A percentile compares a stretch with the other conserved stretches of the same genome.
Evolutionary conservation across 2,888 invertebrate species (phyloP).

Genomic region (Pedicia rivosa): DNA sequence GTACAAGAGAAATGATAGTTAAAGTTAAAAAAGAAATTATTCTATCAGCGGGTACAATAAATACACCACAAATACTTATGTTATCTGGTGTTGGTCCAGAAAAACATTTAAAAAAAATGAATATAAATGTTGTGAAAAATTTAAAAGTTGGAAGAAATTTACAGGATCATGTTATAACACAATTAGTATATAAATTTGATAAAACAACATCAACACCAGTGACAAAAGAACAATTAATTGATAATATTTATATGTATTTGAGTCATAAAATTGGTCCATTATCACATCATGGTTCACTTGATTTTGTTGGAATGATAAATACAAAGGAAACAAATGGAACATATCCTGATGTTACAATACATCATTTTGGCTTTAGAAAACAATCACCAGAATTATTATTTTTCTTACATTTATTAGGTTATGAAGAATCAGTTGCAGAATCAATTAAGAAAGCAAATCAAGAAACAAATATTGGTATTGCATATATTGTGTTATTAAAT

Average conservation of each 20-base stretch:
- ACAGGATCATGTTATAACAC: conserved; percentile 58
- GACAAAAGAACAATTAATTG: conserved; percentile 12
- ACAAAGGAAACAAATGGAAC: conserved; percentile 19
- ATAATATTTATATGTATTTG: conserved; percentile 30
- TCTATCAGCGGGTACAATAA: conserved; percentile 24
- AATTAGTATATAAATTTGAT: conserved; percentile 27
- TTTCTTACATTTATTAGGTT: conserved; percentile 15
- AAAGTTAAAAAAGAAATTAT: conserved; percentile 19
- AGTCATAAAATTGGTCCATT: conserved; percentile 34
- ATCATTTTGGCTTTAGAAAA: conserved; percentile 24
- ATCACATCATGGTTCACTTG: conserved; percentile 23
- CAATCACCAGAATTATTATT: conserved; percentile 17
- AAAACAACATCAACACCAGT: conserved; percentile 13
- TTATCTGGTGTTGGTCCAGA: conserved; percentile 25
- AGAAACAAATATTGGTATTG: not conserved
- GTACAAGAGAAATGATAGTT: conserved; percentile 10
- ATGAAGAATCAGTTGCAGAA: conserved; percentile 4
- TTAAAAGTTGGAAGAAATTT: conserved; percentile 50
- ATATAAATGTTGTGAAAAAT: conserved; percentile 16
- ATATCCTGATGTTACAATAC: conserved; percentile 36
- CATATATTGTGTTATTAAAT: not conserved
- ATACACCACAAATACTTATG: conserved; percentile 24
- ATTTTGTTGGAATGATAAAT: conserved; percentile 17
- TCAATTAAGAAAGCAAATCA: not conserved
- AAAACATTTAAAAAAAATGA: conserved; percentile 15